Evolutionary conservation across 1,140 invertebrate species (phyloP).

Genomic region (Batillaria attramentaria): DNA sequence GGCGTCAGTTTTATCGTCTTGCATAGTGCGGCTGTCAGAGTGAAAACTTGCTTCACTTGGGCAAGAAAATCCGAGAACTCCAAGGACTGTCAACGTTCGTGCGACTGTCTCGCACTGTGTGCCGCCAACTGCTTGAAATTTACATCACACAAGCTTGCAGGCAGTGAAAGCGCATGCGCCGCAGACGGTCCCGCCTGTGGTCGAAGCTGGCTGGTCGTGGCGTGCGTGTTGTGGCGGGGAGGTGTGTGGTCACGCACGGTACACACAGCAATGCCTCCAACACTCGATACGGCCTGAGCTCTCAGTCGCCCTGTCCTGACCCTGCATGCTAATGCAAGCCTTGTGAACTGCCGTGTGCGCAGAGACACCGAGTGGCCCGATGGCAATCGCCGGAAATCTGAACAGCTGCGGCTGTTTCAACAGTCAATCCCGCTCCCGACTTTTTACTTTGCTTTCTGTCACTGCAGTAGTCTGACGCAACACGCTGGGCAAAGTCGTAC

Average conservation of each 20-base stretch:
- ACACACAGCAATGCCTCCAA: slow-evolving; percentile 29
- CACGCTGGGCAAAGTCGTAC: no score
- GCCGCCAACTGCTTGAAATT: slow-evolving; percentile 35
- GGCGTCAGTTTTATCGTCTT: no score
- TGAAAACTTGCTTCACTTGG: neutral
- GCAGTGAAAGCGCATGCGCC: neutral
- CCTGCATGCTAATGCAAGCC: slow-evolving; percentile 32
- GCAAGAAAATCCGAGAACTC: neutral
- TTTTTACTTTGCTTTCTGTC: no score
- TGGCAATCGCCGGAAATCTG: neutral
- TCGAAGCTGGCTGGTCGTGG: neutral
- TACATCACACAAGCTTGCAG: slow-evolving; percentile 25
- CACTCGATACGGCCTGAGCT: slow-evolving; percentile 19
- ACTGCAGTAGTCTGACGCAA: no score
- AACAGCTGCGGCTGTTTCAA: slow-evolving; percentile 16
- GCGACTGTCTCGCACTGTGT: neutral
- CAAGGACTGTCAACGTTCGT: neutral
- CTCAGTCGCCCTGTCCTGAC: slow-evolving; percentile 20
- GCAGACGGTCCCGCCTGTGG: slow-evolving; percentile 18
- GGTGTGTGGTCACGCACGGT: slow-evolving; percentile 29
- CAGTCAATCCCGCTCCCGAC: neutral
- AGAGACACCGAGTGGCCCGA: neutral
- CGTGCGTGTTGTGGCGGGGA: slow-evolving; percentile 15
- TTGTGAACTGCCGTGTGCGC: slow-evolving; percentile 19
- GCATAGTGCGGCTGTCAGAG: neutral